Conservation (phyloP, 2,797 vertebrate species). For the Ceryle rudis region DNA sequence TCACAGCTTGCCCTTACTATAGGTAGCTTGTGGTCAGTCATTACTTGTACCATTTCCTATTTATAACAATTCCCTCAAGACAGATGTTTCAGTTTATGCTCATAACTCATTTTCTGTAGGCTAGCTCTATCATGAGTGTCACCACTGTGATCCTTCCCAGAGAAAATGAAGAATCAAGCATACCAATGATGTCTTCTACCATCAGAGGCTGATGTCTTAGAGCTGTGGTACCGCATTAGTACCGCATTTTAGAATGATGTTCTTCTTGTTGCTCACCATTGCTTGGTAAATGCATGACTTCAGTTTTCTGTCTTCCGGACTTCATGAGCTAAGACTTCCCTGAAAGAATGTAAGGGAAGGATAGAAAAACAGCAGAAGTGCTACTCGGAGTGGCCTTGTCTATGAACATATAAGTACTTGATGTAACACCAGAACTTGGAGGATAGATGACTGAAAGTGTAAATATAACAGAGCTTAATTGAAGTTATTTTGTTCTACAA, state of each 20-base stretch:
- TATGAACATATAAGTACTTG: not conserved
- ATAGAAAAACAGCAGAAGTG: not conserved
- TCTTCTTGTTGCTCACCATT: not conserved
- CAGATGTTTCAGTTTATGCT: not conserved
- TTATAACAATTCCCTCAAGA: not conserved
- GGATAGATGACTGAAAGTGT: not conserved
- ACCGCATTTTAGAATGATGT: not conserved
- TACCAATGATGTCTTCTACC: not conserved
- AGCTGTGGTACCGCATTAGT: not conserved
- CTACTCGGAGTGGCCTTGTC: not conserved
- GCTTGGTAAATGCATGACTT: not conserved
- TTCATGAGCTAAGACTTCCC: not conserved
- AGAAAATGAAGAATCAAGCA: not conserved
- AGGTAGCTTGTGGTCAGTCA: not conserved
- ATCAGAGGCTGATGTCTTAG: not conserved
- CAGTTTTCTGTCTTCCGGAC: not conserved
- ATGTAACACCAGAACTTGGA: not conserved
- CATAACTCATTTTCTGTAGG: not conserved
- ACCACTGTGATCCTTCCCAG: not conserved
- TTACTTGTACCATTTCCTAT: not conserved
- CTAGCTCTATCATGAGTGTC: not conserved
- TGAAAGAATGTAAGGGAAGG: not conserved
- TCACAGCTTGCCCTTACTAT: not conserved
- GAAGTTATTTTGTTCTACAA: not conserved
- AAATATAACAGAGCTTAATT: not conserved